Base-by-base conservation (phyloP, 2,888 invertebrate genomes). In the Melipona beecheii region DNA sequence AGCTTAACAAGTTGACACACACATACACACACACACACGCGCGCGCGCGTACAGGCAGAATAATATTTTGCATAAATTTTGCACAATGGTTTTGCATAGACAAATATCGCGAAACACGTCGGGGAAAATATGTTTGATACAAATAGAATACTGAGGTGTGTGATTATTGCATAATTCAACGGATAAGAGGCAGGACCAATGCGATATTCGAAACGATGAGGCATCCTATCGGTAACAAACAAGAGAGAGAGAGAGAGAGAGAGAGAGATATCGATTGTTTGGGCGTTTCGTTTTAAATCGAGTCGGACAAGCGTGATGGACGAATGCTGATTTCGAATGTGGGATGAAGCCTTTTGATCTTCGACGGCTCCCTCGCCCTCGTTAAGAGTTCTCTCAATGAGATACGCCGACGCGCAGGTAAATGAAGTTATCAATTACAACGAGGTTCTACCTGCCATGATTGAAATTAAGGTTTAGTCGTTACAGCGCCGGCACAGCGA, bases 261-360 rank as follows among this genome's bases (percentile, higher is more conserved):
- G n/a, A n/a, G 4, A 21, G 52, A 31, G 81, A 78, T 87, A 87
- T 89, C 60, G 89, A 90, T 87, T 85, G 83, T 70, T 43, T 71
- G 70, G 78, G 19, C 72, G 36, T 65, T 76, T 86, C 84, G 65
- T 72, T 81, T 43, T 75, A 84, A 88, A 92, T 90, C 85, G 90
- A 92, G 83, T 91, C 89, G 62, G 92, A 92, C 92, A 92, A 82
- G 89, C 92, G 90, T 91, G 88, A 90, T 69, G 86, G 85, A 82
- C 78, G 78, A 90, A 90, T 86, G 89, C 81, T 84, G 86, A 89
- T 88, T 88, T 78, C 86, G 74, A 86, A 85, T 81, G 88, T 77
- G 75, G 78, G 66, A 82, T 69, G 85, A 88, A 89, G 82, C 83
- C 85, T 86, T 91, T 91, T 91, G 86, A 91, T 91, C 88, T 86